These are phyloP conservation scores for Pseudococcus viburni DNA, from an alignment of 2,888 invertebrate genomes.

Conservation along the genomic window DNA sequence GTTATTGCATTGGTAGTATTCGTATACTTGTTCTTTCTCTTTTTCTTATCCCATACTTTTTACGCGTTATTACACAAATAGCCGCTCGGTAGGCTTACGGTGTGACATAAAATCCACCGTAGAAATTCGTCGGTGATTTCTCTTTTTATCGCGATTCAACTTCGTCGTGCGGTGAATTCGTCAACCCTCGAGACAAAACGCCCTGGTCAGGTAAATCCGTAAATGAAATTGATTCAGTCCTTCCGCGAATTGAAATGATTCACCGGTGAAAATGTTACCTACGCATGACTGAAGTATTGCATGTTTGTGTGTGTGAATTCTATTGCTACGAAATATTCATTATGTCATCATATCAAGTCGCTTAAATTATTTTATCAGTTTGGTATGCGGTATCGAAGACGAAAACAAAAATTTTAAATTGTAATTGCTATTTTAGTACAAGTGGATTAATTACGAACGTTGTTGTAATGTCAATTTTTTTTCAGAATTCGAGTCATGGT, in stretches of 20 bases:
- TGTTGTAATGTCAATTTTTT: not conserved
- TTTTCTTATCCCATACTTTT: slow-evolving; percentile 59
- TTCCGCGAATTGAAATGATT: not conserved
- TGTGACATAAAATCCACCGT: not conserved
- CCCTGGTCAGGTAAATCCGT: not conserved
- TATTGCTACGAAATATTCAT: not conserved
- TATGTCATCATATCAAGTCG: not conserved
- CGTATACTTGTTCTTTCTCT: slow-evolving; percentile 59
- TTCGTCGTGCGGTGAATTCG: not conserved
- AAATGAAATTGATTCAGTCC: not conserved
- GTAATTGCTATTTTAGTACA: not conserved
- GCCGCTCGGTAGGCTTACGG: slow-evolving; percentile 21
- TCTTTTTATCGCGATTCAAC: slow-evolving; percentile 20
- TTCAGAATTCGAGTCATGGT: slow-evolving; percentile 7
- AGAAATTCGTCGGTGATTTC: slow-evolving; percentile 33
- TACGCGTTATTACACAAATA: slow-evolving; percentile 58
- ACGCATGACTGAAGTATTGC: not conserved
- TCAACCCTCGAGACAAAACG: slow-evolving; percentile 30
- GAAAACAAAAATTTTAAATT: not conserved
- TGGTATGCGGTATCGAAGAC: not conserved
- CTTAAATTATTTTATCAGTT: not conserved
- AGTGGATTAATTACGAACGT: too few relatives aligned
- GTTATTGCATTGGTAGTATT: slow-evolving; percentile 58
- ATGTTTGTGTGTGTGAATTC: slow-evolving; percentile 1
- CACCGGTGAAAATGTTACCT: not conserved